Percentiles rank a stretch among this genome's conserved stretches.
These are phyloP conservation scores for Caenorhabditis remanei DNA, from an alignment of 1,140 invertebrate species.

Conservation along the genomic window DNA sequence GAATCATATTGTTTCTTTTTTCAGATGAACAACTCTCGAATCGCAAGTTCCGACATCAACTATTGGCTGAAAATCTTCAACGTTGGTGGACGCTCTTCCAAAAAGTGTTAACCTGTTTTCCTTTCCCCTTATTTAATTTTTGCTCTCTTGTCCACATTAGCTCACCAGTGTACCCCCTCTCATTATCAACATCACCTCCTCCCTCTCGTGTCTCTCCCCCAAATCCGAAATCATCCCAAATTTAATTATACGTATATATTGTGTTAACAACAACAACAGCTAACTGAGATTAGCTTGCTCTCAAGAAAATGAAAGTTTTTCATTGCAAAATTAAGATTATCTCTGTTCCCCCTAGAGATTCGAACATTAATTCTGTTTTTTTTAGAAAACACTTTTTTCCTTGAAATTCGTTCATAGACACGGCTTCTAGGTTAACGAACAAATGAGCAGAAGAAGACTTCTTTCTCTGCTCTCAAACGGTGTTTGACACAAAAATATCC, in stretches of 20 bases:
- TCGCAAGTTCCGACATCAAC: not conserved
- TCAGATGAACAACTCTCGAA: not conserved
- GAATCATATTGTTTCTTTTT: not conserved
- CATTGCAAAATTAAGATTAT: not conserved
- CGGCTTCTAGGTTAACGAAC: no score
- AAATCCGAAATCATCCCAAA: not conserved
- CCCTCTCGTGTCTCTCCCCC: no score
- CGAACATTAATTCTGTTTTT: no score
- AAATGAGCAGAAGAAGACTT: not conserved
- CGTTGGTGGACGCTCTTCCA: not conserved
- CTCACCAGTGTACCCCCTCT: no score
- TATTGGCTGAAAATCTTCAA: not conserved
- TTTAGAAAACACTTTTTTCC: no score
- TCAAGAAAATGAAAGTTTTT: not conserved
- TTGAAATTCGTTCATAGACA: no score
- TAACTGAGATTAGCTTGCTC: not conserved
- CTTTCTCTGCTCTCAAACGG: not conserved
- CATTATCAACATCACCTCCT: no score
- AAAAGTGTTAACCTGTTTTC: not conserved
- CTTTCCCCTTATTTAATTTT: not conserved
- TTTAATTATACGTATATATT: constrained; percentile 13
- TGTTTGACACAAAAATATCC: not conserved
- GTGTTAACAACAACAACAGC: not conserved
- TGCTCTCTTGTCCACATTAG: not conserved
- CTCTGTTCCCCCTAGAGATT: not conserved